A percentile compares a stretch with the other conserved stretches of the same genome.
These are phyloP conservation scores for Zapus hudsonius DNA, from an alignment of 2,113 vertebrate genomes.

Conservation along the genomic window DNA sequence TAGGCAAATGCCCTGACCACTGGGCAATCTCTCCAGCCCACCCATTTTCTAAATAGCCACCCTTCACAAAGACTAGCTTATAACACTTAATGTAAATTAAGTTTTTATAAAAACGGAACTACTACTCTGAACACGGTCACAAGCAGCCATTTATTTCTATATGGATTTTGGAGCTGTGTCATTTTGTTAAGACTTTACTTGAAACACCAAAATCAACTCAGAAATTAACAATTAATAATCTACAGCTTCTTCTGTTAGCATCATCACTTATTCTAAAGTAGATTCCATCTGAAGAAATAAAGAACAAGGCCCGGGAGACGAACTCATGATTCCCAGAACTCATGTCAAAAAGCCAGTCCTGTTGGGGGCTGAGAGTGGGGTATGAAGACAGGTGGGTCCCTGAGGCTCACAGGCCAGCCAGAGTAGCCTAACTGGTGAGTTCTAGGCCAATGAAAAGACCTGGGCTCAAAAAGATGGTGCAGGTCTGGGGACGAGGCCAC, in stretches of 20 bases:
- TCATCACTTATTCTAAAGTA: constrained; percentile 27
- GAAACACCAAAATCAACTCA: constrained; percentile 36
- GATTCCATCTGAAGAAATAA: not conserved
- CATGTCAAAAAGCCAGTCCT: too few relatives aligned
- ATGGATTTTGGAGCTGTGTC: not conserved
- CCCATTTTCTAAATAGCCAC: not conserved
- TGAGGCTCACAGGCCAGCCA: too few relatives aligned
- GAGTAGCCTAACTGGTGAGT: too few relatives aligned
- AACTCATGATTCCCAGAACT: too few relatives aligned
- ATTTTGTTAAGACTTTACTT: not conserved
- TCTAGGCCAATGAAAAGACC: too few relatives aligned
- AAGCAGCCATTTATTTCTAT: not conserved
- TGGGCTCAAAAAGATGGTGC: too few relatives aligned
- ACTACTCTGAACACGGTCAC: constrained; percentile 5
- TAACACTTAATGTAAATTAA: constrained; percentile 1
- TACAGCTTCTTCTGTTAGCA: not conserved
- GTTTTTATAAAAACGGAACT: not conserved
- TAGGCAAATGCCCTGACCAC: too few relatives aligned
- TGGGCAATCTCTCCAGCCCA: too few relatives aligned
- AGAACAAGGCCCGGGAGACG: not conserved
- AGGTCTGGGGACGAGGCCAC: too few relatives aligned
- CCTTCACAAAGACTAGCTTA: constrained; percentile 4
- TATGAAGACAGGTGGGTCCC: too few relatives aligned
- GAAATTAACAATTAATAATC: constrained; percentile 40
- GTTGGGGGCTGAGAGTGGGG: too few relatives aligned